These are phyloP conservation scores for Oeneis ivallda DNA, from an alignment of 2,888 invertebrate genomes.

Conservation along the genomic window DNA sequence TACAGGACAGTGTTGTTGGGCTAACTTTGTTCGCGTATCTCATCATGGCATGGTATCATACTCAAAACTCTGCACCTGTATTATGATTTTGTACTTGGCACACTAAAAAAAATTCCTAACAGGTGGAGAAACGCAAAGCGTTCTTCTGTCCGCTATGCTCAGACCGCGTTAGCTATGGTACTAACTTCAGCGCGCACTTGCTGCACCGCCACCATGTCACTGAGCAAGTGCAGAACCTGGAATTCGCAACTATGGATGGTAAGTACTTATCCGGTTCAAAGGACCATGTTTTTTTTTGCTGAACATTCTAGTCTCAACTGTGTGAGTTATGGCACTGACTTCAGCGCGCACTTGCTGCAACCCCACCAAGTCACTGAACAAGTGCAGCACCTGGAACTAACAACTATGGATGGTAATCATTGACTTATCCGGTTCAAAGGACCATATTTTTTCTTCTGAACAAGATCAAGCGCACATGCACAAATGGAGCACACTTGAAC, in stretches of 20 bases:
- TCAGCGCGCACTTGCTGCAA: constrained; percentile 66
- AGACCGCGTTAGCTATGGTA: constrained; percentile 70
- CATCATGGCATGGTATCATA: no score
- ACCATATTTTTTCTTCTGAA: no score
- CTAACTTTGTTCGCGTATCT: no score
- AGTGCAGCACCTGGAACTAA: constrained; percentile 68
- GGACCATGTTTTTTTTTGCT: no score
- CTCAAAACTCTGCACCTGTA: no score
- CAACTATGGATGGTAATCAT: constrained; percentile 55
- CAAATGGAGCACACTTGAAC: no score
- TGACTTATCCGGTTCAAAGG: no score
- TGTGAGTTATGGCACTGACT: constrained; percentile 70
- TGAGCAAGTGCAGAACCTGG: constrained; percentile 67
- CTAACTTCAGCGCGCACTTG: constrained; percentile 69
- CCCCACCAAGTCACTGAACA: constrained; percentile 63
- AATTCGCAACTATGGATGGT: constrained; percentile 65
- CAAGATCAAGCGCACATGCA: no score
- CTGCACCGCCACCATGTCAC: constrained; percentile 60
- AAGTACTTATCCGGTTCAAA: neutral
- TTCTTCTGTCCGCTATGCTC: constrained; percentile 71
- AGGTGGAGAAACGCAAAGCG: constrained; percentile 75
- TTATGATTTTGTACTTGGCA: neutral
- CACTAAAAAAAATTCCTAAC: neutral
- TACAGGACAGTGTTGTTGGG: no score
- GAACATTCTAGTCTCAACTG: constrained; percentile 46